These are phyloP conservation scores for Fregetta grallaria DNA, from an alignment of 2,113 vertebrate genomes.

Conservation along the genomic window DNA sequence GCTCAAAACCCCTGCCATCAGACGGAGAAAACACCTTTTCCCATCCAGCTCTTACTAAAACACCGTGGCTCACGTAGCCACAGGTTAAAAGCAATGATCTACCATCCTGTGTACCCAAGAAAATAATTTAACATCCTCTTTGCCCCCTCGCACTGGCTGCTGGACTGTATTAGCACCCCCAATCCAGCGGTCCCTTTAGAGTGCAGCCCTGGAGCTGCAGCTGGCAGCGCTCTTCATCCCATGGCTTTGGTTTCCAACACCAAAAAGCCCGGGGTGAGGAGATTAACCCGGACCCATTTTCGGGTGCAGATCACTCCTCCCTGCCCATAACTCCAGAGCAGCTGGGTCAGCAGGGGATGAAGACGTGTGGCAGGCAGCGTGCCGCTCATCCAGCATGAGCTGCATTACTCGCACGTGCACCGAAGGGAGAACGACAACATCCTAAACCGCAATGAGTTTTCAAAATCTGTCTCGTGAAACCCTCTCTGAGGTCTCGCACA, in stretches of 20 bases:
- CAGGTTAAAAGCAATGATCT: not conserved
- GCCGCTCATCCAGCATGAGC: accelerated
- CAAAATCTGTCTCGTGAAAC: constrained; percentile 17
- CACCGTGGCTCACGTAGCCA: accelerated
- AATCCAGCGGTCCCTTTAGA: accelerated
- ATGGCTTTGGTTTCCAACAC: not conserved
- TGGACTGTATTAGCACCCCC: not conserved
- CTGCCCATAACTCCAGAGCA: not conserved
- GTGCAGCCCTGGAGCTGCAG: not conserved
- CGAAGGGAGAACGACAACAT: not conserved
- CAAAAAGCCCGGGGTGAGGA: not conserved
- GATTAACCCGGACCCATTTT: not conserved
- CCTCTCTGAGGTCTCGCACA: not conserved
- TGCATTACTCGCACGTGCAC: not conserved
- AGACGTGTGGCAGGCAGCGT: accelerated
- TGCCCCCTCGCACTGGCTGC: not conserved
- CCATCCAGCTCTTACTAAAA: not conserved
- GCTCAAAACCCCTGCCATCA: not conserved
- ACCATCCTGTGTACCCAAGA: not conserved
- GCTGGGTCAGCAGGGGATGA: not conserved
- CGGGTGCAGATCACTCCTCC: not conserved
- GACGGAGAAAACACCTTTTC: not conserved
- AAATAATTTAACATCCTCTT: not conserved
- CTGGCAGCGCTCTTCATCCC: not conserved
- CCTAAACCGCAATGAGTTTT: constrained; percentile 12